Base-by-base conservation (phyloP, 2,888 invertebrate species). In the Temnothorax ravouxi region DNA sequence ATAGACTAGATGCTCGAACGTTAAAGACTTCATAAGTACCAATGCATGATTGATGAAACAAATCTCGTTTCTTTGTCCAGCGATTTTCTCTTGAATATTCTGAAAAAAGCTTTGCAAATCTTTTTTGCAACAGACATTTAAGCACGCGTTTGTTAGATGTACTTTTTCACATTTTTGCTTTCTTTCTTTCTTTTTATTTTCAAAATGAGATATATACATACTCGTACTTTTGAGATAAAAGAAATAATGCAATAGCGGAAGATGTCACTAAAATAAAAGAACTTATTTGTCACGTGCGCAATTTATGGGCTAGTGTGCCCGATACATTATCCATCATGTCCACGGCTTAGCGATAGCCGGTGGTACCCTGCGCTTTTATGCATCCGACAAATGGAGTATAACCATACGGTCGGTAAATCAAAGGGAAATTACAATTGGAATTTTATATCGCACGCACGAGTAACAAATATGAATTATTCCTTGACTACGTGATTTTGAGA, bases 281-380 rank as follows among this genome's bases (percentile, higher is more conserved):
- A 21, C 79, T n/a, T 59, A 77, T 44, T 52, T 83, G 29, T 89
- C 82, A 89, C 82, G 84, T 88, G 67, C 75, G 66, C 71, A 66
- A 89, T 89, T 88, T 87, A 89, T 77, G 80, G 76, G 47, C 61
- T 62, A 61, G 72, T 81, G 75, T 74, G 62, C 52, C 62, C 34
- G 77, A 80, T 87, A 81, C 74, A 81, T 88, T 87, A 87, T 87
- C 89, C 69, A 84, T 86, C 54, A 84, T 66, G 77, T 79, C 66
- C 52, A 9, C 47, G 76, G 67, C 71, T 69, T 79, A 76, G 62
- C 66, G 4, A 61, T 56, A 75, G 56, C 54, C 15, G 21, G 67
- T 13, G 34, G 47, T 66, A 61, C 81, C 74, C 71, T 29, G n/a
- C 54, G 61, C 74, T 69, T 83, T 66, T 77, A 72, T 59, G 56